A percentile compares a stretch with the other conserved stretches of the same genome.
These are phyloP conservation scores for Monopis laevigella DNA, from an alignment of 2,888 invertebrate species.

Conservation along the genomic window DNA sequence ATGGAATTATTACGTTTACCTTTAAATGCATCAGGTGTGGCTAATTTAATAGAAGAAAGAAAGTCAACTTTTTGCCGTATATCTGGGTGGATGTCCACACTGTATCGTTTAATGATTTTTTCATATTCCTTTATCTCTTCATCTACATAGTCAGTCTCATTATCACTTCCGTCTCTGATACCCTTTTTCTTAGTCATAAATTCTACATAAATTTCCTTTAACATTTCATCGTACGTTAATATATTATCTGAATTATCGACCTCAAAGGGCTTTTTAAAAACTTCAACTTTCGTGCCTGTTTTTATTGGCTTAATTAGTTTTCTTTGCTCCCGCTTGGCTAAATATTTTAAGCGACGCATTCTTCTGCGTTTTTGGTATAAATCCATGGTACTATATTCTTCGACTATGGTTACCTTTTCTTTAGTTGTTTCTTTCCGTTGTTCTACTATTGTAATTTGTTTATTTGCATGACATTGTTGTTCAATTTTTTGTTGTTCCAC, in stretches of 20 bases:
- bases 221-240: constrained; percentile 50
- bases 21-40: constrained; percentile 67
- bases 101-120: constrained; percentile 59
- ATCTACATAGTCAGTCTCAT: constrained; percentile 58
- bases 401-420: constrained; percentile 31
- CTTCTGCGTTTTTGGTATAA: constrained; percentile 62
- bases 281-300: constrained; percentile 30
- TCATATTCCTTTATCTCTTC: constrained; percentile 55
- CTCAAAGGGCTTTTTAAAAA: constrained; percentile 10
- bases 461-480: no score
- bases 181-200: constrained; percentile 24
- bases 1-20: constrained; percentile 43
- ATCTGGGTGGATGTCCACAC: constrained; percentile 29
- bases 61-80: constrained; percentile 64
- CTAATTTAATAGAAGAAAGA: constrained; percentile 69
- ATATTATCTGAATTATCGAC: constrained; percentile 21
- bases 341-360: constrained; percentile 46
- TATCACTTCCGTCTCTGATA: constrained; percentile 50
- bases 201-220: constrained; percentile 47
- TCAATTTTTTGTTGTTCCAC: no score
- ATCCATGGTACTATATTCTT: constrained; percentile 57
- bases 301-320: constrained; percentile 26
- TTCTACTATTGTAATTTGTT: no score
- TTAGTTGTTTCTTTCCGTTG: no score
- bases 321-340: constrained; percentile 34